These are phyloP conservation scores for Tragelaphus strepsiceros DNA, from an alignment of 2,113 vertebrate species.

Conservation along the genomic window DNA sequence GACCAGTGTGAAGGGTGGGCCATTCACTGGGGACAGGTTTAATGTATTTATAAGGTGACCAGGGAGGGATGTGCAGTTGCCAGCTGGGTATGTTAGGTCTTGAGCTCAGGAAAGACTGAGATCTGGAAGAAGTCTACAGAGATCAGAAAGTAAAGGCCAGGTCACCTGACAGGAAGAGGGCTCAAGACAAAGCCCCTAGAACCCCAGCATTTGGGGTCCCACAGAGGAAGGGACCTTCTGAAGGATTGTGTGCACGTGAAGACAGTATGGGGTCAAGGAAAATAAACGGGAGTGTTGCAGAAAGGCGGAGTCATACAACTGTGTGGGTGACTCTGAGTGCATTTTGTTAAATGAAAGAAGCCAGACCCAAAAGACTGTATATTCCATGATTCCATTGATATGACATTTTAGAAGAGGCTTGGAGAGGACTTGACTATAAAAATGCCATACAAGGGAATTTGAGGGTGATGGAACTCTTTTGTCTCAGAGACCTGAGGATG, in stretches of 20 bases:
- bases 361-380: neutral
- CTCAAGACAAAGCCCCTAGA: neutral
- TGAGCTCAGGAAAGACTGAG: neutral
- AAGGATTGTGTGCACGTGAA: too few relatives aligned
- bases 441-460: neutral
- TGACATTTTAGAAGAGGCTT: neutral
- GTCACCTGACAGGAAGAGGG: neutral
- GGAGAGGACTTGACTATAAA: neutral
- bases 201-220: neutral
- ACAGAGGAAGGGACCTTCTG: rapidly evolving
- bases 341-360: neutral
- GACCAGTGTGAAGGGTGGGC: neutral
- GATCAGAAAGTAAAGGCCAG: neutral
- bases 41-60: rapidly evolving
- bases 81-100: neutral
- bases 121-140: neutral
- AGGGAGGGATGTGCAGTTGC: neutral
- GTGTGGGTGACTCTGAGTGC: neutral
- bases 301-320: too few relatives aligned
- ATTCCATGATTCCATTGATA: neutral
- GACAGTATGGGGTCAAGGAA: neutral
- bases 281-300: neutral
- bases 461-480: neutral
- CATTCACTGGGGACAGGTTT: neutral
- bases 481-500: neutral